Conservation (phyloP, 2,797 vertebrate genomes). For the Typhlichthys eigenmanni region DNA sequence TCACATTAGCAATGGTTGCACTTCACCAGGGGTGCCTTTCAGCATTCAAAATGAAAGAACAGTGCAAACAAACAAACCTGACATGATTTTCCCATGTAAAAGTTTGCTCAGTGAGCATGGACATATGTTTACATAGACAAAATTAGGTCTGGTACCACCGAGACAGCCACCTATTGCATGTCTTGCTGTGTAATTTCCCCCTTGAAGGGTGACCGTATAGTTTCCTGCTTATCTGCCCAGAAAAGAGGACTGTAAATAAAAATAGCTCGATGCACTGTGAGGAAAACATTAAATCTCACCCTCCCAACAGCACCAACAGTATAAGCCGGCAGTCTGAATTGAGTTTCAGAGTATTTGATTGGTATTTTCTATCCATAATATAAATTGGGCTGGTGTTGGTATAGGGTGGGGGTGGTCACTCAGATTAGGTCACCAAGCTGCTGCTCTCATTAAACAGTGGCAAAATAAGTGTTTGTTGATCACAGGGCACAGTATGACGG, state of each 20-base stretch:
- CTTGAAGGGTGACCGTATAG: neutral
- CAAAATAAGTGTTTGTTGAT: slow-evolving; percentile 37
- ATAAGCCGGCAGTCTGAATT: neutral
- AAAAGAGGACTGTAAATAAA: too few relatives aligned
- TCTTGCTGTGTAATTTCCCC: slow-evolving; percentile 19
- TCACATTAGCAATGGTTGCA: too few relatives aligned
- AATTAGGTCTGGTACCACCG: neutral
- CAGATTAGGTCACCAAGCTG: slow-evolving; percentile 19
- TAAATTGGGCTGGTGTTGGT: slow-evolving; percentile 7
- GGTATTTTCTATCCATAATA: slow-evolving; percentile 23
- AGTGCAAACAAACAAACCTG: too few relatives aligned
- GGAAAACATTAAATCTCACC: neutral
- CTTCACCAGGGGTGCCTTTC: too few relatives aligned
- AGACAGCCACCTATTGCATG: slow-evolving; percentile 18
- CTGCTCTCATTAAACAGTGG: slow-evolving; percentile 41
- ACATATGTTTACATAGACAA: slow-evolving; percentile 8
- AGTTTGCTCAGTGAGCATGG: neutral
- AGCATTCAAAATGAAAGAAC: too few relatives aligned
- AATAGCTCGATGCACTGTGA: too few relatives aligned
- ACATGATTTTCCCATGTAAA: too few relatives aligned
- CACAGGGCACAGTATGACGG: slow-evolving; percentile 28
- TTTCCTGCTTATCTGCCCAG: too few relatives aligned
- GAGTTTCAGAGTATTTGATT: slow-evolving; percentile 35
- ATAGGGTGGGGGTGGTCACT: slow-evolving; percentile 12
- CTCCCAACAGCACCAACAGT: neutral